Evolutionary conservation across 2,888 invertebrate genomes (phyloP).

Genomic region (Hofmannophila pseudospretella): DNA sequence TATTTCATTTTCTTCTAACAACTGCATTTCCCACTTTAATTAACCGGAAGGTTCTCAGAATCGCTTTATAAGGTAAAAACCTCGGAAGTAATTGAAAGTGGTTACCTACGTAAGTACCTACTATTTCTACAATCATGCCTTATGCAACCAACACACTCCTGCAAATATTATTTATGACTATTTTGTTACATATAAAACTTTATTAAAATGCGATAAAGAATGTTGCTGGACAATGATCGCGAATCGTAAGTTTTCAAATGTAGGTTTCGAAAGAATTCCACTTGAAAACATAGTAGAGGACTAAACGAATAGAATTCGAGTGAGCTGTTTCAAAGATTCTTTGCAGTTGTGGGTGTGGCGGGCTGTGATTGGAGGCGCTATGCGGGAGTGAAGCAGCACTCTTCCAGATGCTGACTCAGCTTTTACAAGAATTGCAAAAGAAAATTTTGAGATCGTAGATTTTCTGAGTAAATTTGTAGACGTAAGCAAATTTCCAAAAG

Average conservation of each 20-base stretch:
- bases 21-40: constrained; percentile 45
- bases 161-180: no score
- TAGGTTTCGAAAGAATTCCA: constrained; percentile 5
- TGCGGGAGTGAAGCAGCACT: constrained; percentile 28
- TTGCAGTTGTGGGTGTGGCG: constrained; percentile 29
- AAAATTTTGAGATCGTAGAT: constrained; percentile 13
- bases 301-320: constrained; percentile 14
- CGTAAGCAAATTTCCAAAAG: no score
- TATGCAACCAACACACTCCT: no score
- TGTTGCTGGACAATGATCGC: constrained; percentile 1
- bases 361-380: constrained; percentile 30
- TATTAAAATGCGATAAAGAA: no score
- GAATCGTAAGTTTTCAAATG: constrained; percentile 8
- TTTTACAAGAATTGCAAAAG: constrained; percentile 15
- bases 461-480: constrained; percentile 5
- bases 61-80: constrained; percentile 34
- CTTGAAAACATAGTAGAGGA: constrained; percentile 10
- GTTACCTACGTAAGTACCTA: no score
- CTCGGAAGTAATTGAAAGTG: constrained; percentile 32
- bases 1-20: constrained; percentile 46
- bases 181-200: no score
- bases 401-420: constrained; percentile 19
- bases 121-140: no score
- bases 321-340: constrained; percentile 28
- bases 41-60: constrained; percentile 39